Evolutionary conservation across 2,888 invertebrate species (phyloP).

Genomic region (Rhagonycha fulva): DNA sequence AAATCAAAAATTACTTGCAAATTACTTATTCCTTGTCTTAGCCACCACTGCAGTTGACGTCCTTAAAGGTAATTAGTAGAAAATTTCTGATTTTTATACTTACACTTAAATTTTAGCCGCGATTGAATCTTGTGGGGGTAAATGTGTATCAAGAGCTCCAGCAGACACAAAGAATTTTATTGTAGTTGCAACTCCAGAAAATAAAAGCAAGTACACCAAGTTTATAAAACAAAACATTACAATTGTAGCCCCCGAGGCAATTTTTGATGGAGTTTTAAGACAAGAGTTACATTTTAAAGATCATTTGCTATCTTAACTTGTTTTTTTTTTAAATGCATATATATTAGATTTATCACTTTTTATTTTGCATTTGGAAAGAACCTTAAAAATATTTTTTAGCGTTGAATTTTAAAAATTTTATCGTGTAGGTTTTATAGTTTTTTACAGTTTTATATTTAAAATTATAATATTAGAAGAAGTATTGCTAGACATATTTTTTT

Average conservation of each 20-base stretch:
- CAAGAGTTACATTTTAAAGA: conserved; percentile 40
- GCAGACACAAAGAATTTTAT: conserved; percentile 38
- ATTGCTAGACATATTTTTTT: not conserved
- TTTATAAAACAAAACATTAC: conserved; percentile 45
- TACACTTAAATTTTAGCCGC: conserved; percentile 41
- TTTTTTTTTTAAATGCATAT: not conserved
- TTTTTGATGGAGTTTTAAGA: conserved; percentile 51
- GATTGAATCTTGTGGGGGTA: conserved; percentile 52
- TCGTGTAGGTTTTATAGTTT: not conserved
- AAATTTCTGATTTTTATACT: not conserved
- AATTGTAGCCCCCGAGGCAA: conserved; percentile 49
- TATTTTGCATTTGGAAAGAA: not conserved
- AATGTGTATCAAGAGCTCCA: conserved; percentile 44
- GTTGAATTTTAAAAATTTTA: not conserved
- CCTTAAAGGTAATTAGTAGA: conserved; percentile 45
- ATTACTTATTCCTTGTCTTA: conserved; percentile 43
- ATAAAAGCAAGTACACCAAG: conserved; percentile 45
- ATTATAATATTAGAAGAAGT: not conserved
- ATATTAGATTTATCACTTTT: not conserved
- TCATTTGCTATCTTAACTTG: conserved; percentile 6
- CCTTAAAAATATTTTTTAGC: not conserved
- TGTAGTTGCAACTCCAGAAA: conserved; percentile 45
- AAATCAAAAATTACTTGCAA: conserved; percentile 41
- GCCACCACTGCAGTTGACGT: conserved; percentile 45
- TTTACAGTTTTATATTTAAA: not conserved